Percentiles rank a stretch among this genome's conserved stretches.
Evolutionary conservation across 2,797 vertebrate genomes (phyloP).

Genomic region (Gallinago nigripennis): DNA sequence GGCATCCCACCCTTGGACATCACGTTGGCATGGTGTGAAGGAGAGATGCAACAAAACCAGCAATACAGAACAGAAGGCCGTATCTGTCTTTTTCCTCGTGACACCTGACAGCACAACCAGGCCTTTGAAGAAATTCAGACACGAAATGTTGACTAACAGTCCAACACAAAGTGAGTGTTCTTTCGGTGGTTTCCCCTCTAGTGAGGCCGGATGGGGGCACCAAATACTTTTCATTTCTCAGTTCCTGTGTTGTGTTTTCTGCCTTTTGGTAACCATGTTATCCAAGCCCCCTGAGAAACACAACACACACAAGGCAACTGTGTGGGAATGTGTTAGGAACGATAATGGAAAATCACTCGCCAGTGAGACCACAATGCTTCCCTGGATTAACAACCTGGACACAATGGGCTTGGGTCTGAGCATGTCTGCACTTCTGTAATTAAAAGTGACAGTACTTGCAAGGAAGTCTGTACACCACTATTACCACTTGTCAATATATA

Average conservation of each 20-base stretch:
- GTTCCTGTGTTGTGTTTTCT: background rate
- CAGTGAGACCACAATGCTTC: background rate
- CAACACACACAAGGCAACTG: background rate
- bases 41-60: background rate
- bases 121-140: background rate
- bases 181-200: background rate
- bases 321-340: background rate
- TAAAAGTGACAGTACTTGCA: background rate
- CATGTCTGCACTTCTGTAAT: background rate
- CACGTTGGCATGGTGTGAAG: background rate
- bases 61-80: background rate
- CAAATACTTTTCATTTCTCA: conserved; percentile 2
- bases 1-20: background rate
- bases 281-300: background rate
- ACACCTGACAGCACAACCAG: background rate
- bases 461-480: background rate
- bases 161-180: background rate
- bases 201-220: background rate
- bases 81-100: background rate
- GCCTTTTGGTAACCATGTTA: background rate
- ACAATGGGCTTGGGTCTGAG: background rate
- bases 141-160: background rate
- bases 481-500: background rate
- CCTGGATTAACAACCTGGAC: background rate
- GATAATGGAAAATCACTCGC: background rate